Percentiles rank a stretch among this genome's conserved stretches.
Conservation (phyloP, 2,888 invertebrate genomes). For the Drosophila ezoana region DNA sequence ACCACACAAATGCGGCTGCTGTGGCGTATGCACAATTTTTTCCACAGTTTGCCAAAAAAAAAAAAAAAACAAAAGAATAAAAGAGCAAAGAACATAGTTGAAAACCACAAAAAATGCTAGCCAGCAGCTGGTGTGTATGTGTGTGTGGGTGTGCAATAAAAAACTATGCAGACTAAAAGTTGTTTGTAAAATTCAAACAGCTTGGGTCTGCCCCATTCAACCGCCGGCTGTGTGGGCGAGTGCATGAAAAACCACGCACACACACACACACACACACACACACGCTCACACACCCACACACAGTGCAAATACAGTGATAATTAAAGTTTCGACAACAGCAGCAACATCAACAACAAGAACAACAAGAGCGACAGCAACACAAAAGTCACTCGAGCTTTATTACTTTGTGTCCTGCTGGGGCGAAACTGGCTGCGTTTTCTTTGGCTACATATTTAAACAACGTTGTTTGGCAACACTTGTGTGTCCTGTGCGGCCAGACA, state of each 20-base stretch:
- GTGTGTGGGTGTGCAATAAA: slow-evolving; percentile 18
- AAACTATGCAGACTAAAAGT: slow-evolving; percentile 64
- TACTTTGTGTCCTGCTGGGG: slow-evolving; percentile 64
- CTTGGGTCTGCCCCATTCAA: slow-evolving; percentile 13
- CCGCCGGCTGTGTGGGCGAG: slow-evolving; percentile 21
- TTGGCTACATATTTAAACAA: slow-evolving; percentile 46
- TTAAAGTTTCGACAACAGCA: slow-evolving; percentile 77
- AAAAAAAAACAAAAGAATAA: not conserved
- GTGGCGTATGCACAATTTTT: slow-evolving; percentile 35
- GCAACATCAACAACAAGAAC: slow-evolving; percentile 18
- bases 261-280: slow-evolving; percentile 19
- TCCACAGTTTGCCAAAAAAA: not conserved
- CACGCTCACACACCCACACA: slow-evolving; percentile 16
- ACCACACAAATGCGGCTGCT: slow-evolving; percentile 58
- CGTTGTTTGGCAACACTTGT: slow-evolving; percentile 57
- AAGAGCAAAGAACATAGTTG: slow-evolving; percentile 32
- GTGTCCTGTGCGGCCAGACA: slow-evolving; percentile 69
- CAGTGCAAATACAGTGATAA: slow-evolving; percentile 73
- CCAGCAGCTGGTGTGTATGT: not conserved
- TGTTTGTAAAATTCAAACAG: slow-evolving; percentile 51
- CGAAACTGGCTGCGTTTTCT: slow-evolving; percentile 35
- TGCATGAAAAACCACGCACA: slow-evolving; percentile 24
- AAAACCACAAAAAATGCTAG: slow-evolving; percentile 49
- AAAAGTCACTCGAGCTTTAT: slow-evolving; percentile 70
- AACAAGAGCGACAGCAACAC: slow-evolving; percentile 19